Percentiles rank a stretch among this genome's conserved stretches.
These are phyloP conservation scores for Apotomis turbidana DNA, from an alignment of 2,888 invertebrate genomes.

Conservation along the genomic window DNA sequence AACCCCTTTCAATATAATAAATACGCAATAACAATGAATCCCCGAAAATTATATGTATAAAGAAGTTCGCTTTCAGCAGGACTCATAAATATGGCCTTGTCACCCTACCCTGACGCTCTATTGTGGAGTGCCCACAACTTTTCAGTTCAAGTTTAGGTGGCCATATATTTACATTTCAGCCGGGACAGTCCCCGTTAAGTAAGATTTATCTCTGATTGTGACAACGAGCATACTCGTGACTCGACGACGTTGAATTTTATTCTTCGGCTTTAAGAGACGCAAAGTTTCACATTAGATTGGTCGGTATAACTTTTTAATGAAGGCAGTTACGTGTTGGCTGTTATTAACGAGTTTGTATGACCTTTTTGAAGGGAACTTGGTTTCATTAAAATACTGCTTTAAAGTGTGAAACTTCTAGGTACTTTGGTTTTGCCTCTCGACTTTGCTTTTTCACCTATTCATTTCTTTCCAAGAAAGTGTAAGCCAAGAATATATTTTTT, in stretches of 20 bases:
- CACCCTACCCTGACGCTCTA: constrained; percentile 41
- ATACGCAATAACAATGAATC: background rate
- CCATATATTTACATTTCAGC: constrained; percentile 52
- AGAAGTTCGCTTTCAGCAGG: constrained; percentile 16
- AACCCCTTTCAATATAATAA: no score
- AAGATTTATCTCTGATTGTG: constrained; percentile 50
- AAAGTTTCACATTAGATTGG: background rate
- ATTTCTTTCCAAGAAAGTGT: no score
- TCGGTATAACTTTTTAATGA: background rate
- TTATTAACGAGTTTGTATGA: constrained; percentile 9
- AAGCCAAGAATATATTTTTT: no score
- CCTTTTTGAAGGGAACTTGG: background rate
- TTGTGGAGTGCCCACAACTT: constrained; percentile 46
- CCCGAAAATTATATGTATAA: constrained; percentile 7
- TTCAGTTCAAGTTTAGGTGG: constrained; percentile 48
- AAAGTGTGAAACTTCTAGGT: no score
- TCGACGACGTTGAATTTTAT: constrained; percentile 5
- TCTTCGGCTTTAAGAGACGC: background rate
- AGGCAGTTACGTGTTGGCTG: background rate
- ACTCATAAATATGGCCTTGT: constrained; percentile 30
- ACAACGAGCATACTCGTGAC: constrained; percentile 19
- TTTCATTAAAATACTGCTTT: background rate
- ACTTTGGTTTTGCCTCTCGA: no score
- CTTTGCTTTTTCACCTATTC: background rate
- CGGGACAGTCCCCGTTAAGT: constrained; percentile 46